Conservation (phyloP, 92 coral and sea anemone genomes). For the Parazoanthus swiftii region DNA sequence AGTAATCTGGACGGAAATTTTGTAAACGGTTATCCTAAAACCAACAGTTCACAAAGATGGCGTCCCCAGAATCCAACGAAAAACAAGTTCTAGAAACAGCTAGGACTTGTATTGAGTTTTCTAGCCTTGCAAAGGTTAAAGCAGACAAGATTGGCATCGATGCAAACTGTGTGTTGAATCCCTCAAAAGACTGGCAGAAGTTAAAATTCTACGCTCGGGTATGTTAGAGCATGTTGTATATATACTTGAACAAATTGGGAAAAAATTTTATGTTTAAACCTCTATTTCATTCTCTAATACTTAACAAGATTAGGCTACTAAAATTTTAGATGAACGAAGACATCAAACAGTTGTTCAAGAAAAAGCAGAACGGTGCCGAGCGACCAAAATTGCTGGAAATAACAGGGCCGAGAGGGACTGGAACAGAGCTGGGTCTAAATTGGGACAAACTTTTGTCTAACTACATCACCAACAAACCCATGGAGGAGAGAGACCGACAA, state of each 20-base stretch:
- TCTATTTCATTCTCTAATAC: not conserved
- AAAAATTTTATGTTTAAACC: not conserved
- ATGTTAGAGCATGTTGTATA: not conserved
- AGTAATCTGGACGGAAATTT: not conserved
- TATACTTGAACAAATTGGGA: not conserved
- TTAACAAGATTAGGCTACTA: not conserved
- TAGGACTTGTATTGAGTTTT: constrained; percentile 23
- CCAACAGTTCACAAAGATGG: constrained; percentile 12
- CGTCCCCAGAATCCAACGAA: constrained; percentile 12
- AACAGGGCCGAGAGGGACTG: constrained; percentile 40
- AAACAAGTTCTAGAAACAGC: constrained; percentile 20
- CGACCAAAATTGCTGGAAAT: constrained; percentile 15
- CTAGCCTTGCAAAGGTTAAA: constrained; percentile 10
- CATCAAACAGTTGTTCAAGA: constrained; percentile 27
- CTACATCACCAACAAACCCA: constrained; percentile 5
- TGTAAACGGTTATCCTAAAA: not conserved
- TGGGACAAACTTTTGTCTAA: constrained; percentile 30
- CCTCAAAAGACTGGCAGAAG: constrained; percentile 29
- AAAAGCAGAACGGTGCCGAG: constrained; percentile 25
- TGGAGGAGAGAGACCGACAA: constrained; percentile 28
- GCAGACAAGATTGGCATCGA: constrained; percentile 28
- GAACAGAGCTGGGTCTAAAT: constrained; percentile 11
- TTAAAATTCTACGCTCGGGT: constrained; percentile 13
- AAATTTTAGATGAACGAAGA: constrained; percentile 32
- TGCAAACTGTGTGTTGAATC: constrained; percentile 14